phyloP scores from a whole-genome alignment of 2,113 vertebrate species.

The Plestiodon gilberti region DNA sequence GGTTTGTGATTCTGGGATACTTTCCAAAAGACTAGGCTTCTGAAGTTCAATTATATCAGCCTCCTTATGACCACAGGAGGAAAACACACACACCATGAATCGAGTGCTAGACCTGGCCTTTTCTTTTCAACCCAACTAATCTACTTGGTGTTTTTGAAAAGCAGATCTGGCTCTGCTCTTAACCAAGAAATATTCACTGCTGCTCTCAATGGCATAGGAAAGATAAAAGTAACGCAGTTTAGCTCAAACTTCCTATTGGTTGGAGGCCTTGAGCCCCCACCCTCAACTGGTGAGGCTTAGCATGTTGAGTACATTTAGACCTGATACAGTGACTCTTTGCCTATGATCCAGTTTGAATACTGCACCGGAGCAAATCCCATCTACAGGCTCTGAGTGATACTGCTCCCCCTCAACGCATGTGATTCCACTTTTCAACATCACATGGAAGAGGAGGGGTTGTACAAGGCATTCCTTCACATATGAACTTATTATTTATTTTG shows the following conservation, averaged over 20 bases:
- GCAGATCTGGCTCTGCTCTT: not conserved
- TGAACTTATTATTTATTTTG: no score
- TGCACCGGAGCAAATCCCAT: no score
- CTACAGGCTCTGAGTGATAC: no score
- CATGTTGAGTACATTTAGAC: not conserved
- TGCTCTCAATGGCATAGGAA: not conserved
- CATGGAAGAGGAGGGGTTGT: no score
- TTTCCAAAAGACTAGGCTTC: constrained; percentile 29
- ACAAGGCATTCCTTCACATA: no score
- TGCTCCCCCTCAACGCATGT: no score
- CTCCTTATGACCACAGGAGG: not conserved
- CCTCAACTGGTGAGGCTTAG: not conserved
- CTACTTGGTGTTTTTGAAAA: not conserved
- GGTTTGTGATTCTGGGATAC: constrained; percentile 36
- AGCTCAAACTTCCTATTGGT: no score
- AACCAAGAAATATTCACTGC: not conserved
- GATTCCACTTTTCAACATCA: no score
- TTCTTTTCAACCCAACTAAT: not conserved
- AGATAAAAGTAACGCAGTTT: not conserved
- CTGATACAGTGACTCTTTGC: not conserved
- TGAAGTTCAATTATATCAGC: constrained; percentile 22
- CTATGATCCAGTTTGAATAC: no score
- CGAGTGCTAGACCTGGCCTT: rapidly evolving
- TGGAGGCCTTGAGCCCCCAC: no score
- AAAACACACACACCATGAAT: constrained; percentile 13